A percentile compares a stretch with the other conserved stretches of the same genome.
These are phyloP conservation scores for Sarcophaga caerulescens DNA, from an alignment of 2,888 invertebrate genomes.

Conservation along the genomic window DNA sequence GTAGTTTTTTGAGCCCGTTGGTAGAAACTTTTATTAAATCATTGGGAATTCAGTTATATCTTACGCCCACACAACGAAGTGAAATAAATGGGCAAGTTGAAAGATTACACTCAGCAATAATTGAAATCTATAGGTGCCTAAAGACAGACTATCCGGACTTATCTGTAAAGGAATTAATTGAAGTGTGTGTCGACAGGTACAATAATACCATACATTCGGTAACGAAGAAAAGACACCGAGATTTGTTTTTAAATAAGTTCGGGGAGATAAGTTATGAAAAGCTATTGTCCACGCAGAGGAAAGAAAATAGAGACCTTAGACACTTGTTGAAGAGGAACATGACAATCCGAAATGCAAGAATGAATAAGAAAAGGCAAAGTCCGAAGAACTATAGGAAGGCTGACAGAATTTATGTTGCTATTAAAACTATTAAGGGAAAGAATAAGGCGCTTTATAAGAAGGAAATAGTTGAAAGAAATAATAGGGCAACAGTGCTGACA, in stretches of 20 bases:
- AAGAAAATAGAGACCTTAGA: too few species aligned
- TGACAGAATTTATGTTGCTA: background rate
- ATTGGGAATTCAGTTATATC: too few species aligned
- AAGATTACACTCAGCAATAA: conserved; percentile 58
- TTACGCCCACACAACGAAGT: too few species aligned
- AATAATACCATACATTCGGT: conserved; percentile 66
- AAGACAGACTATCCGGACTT: conserved; percentile 39
- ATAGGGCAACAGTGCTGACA: conserved; percentile 6
- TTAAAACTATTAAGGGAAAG: background rate
- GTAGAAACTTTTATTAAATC: too few species aligned
- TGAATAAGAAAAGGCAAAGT: too few species aligned
- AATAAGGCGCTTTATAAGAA: background rate
- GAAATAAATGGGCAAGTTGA: conserved; percentile 54
- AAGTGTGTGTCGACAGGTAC: conserved; percentile 64
- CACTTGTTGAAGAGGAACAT: too few species aligned
- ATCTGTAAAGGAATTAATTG: conserved; percentile 26
- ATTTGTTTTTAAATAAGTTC: too few species aligned
- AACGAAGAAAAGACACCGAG: conserved; percentile 49
- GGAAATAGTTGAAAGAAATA: background rate
- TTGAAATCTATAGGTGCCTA: conserved; percentile 64
- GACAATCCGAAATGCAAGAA: too few species aligned
- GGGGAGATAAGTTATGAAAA: too few species aligned
- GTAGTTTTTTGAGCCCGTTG: too few species aligned
- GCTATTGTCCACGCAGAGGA: too few species aligned
- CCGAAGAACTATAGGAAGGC: too few species aligned